Evolutionary conservation across 1,140 invertebrate genomes (phyloP), one percentile per base, ranked within the genome.

Genomic region (Cryptotermes secundus): DNA sequence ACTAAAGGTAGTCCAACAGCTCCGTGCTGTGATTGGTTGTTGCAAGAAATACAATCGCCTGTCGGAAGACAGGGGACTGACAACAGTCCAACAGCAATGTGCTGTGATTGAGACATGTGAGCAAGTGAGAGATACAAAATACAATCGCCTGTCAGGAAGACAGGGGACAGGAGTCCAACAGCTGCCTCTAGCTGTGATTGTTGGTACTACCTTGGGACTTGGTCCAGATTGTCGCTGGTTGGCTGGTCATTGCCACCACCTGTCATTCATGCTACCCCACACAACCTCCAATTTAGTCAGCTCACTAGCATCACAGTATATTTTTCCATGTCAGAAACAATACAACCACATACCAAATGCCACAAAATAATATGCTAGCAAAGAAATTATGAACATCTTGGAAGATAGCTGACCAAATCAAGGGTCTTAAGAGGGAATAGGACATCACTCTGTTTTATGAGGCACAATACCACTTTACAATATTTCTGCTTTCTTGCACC

Each of bases 181-280:
- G 83, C 83, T 83, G 22, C 53, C 35, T 79, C 26, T 42, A 79
- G 83, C 83, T 83, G 83, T 83, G 83, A 83, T 83, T 83, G 83
- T 79, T 35, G 83, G 83, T 83, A 83, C 83, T 83, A 83, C 83
- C 83, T 83, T 83, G 1, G n/a, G 83, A 38, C 36, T 83, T 42
- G 53, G 26, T 72, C 83, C 31, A 53, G 26, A 83, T 22, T 35
- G 34, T 79, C 34, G 36, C 31, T 72, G 72, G 42, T 16, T 53
- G 53, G 31, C 34, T 79, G 53, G 38, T 49, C 72, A 79, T 38
- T 42, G 38, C 83, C 83, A 83, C 72, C n/a, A 79, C 34, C 59
- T 72, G 59, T n/a, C 59, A 31, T 10, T 72, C 59, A 72, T 72
- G 59, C 59, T 72, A 72, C 80, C 35, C 22, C 34, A 81, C 24